These are phyloP conservation scores for Peromyscus californicus DNA, from an alignment of 2,113 vertebrate genomes.

Conservation along the genomic window DNA sequence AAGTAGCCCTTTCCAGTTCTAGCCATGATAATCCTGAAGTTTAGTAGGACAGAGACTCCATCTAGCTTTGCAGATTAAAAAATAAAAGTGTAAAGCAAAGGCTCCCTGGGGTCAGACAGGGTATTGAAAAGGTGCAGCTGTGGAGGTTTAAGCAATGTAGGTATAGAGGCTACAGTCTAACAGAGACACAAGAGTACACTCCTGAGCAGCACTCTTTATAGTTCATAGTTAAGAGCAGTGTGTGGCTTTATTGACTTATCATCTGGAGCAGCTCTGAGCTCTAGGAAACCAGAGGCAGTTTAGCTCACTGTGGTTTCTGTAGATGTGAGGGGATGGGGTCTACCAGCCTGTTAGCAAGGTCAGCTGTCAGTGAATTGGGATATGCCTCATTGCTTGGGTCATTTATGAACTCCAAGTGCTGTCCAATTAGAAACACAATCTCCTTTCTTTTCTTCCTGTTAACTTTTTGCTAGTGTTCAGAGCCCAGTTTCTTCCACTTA, in stretches of 20 bases:
- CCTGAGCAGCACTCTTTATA: background rate
- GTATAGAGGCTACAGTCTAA: background rate
- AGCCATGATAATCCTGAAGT: background rate
- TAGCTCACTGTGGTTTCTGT: background rate
- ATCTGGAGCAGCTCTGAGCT: background rate
- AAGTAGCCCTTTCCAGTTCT: conserved; percentile 27
- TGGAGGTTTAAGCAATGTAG: background rate
- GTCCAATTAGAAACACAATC: background rate
- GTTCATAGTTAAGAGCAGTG: background rate
- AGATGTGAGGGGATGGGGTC: background rate
- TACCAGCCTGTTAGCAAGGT: background rate
- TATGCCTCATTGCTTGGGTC: background rate
- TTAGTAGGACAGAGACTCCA: background rate
- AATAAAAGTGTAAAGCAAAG: background rate
- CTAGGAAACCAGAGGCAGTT: background rate
- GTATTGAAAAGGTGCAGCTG: background rate
- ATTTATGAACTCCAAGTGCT: background rate
- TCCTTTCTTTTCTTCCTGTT: background rate
- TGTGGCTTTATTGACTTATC: background rate
- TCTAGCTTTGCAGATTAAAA: background rate
- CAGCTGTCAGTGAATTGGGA: background rate
- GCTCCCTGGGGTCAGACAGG: background rate
- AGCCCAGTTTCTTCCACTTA: background rate
- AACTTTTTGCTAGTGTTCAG: background rate
- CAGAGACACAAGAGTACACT: background rate